Conservation (phyloP, 2,888 invertebrate genomes). For the Altica lythri region DNA sequence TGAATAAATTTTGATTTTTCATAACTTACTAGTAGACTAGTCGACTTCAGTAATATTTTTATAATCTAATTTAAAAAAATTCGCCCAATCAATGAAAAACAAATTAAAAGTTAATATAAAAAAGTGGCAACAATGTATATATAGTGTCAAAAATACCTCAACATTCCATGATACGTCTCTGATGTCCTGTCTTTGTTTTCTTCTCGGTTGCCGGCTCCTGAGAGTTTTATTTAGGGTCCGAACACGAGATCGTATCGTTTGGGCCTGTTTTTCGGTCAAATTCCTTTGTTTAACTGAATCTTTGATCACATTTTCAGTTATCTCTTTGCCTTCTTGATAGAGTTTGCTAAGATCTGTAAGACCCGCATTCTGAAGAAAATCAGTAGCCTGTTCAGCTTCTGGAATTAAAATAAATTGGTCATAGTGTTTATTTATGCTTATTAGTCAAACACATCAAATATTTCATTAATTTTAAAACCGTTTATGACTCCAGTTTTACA, state of each 20-base stretch:
- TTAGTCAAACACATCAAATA: too few relatives aligned
- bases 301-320: constrained; percentile 68
- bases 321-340: constrained; percentile 71
- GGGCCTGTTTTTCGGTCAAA: constrained; percentile 74
- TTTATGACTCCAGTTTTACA: too few relatives aligned
- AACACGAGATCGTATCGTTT: constrained; percentile 75
- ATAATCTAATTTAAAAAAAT: too few relatives aligned
- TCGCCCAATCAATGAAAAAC: too few relatives aligned
- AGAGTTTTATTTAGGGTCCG: constrained; percentile 78
- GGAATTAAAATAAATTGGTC: constrained; percentile 41
- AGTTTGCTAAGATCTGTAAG: constrained; percentile 72
- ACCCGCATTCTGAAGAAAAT: constrained; percentile 77
- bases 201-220: constrained; percentile 65
- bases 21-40: too few relatives aligned
- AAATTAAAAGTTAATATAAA: too few relatives aligned
- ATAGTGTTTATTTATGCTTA: too few relatives aligned
- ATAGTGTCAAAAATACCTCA: constrained; percentile 62
- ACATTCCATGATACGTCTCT: constrained; percentile 82
- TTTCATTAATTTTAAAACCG: too few relatives aligned
- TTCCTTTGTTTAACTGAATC: constrained; percentile 62
- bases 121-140: constrained; percentile 21
- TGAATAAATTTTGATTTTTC: too few relatives aligned
- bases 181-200: constrained; percentile 70
- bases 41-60: too few relatives aligned
- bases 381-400: constrained; percentile 79